Conservation (phyloP, 2,797 vertebrate species). For the Eptatretus atami region DNA sequence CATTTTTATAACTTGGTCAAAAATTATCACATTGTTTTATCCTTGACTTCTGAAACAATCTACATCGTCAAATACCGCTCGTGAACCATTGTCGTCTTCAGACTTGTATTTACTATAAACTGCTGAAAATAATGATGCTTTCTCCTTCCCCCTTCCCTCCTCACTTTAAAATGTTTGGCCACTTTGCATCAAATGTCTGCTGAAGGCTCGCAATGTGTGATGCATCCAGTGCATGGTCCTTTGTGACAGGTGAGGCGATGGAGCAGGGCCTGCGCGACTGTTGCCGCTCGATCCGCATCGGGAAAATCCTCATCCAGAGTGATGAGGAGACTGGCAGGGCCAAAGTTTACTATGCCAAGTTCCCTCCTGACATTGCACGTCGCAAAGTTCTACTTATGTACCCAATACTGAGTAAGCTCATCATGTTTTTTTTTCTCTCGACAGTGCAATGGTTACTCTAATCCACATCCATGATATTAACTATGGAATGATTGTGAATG, state of each 20-base stretch:
- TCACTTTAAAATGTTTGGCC: neutral
- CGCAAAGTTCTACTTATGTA: constrained; percentile 93
- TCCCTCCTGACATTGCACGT: constrained; percentile 69
- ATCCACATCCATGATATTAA: no score
- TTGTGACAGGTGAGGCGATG: constrained; percentile 52
- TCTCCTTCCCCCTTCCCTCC: neutral
- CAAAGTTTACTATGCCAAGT: constrained; percentile 90
- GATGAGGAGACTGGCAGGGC: constrained; percentile 85
- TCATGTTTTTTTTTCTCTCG: neutral
- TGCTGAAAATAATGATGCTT: neutral
- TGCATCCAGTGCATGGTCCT: neutral
- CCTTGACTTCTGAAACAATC: no score
- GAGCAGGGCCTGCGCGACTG: constrained; percentile 76
- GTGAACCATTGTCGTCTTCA: no score
- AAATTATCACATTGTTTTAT: no score
- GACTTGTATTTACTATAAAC: neutral
- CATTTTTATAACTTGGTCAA: no score
- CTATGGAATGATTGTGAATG: no score
- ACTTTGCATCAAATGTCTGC: neutral
- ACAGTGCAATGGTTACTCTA: no score
- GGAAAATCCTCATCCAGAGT: constrained; percentile 90
- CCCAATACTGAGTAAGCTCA: constrained; percentile 66
- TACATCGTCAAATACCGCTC: no score
- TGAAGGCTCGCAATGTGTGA: neutral
- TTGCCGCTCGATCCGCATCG: constrained; percentile 63